Percentiles rank a stretch among this genome's conserved stretches.
phyloP scores from a whole-genome alignment of 1,140 invertebrate genomes.

The Hestina assimilis region DNA sequence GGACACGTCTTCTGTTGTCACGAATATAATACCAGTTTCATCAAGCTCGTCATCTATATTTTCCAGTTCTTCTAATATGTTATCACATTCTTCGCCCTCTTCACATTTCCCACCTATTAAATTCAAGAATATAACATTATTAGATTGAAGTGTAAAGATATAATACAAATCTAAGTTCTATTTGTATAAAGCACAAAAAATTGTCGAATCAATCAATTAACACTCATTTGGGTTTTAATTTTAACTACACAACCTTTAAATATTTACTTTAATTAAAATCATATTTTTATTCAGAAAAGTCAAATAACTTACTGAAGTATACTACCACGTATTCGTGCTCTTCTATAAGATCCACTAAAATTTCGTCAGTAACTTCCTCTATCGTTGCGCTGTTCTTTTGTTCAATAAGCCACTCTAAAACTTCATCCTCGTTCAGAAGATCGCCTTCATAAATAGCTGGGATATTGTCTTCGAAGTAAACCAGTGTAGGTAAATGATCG shows the following conservation, averaged over 20 bases:
- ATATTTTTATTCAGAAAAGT: not conserved
- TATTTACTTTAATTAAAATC: no score
- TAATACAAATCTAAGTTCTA: no score
- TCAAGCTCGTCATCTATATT: slow-evolving; percentile 96
- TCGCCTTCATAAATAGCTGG: slow-evolving; percentile 95
- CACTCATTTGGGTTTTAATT: no score
- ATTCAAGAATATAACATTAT: slow-evolving; percentile 3
- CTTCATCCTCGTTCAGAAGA: slow-evolving; percentile 94
- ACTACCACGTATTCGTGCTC: slow-evolving; percentile 96
- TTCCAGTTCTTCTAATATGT: slow-evolving; percentile 91
- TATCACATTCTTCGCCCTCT: slow-evolving; percentile 90
- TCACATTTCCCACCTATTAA: slow-evolving; percentile 89
- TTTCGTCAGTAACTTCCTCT: slow-evolving; percentile 96
- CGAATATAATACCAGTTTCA: slow-evolving; percentile 95
- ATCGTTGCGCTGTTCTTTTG: slow-evolving; percentile 95
- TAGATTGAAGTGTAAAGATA: not conserved
- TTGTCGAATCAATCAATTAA: no score
- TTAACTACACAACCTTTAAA: no score
- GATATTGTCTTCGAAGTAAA: slow-evolving; percentile 96
- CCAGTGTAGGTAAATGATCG: slow-evolving; percentile 90
- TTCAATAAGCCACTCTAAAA: slow-evolving; percentile 92
- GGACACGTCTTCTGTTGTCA: slow-evolving; percentile 91
- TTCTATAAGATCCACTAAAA: slow-evolving; percentile 90
- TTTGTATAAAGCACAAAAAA: no score
- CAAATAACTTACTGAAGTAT: slow-evolving; percentile 89